Evolutionary conservation across 2,888 invertebrate species (phyloP).

Genomic region (Andrena chrysosceles): DNA sequence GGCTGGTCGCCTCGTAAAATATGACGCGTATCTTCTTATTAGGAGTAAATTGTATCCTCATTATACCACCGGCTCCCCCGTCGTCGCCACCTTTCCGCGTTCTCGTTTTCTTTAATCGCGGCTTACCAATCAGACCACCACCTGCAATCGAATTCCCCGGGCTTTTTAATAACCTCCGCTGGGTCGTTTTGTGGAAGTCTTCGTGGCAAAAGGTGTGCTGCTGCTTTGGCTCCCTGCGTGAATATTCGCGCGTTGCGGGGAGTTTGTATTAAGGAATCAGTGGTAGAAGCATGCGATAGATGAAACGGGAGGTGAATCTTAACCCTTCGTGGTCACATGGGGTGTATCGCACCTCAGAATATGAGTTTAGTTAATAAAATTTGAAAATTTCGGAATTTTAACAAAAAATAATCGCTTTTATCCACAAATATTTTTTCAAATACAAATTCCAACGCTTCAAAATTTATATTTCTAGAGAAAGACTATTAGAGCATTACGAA

Average conservation of each 20-base stretch:
- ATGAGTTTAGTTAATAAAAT: too few relatives aligned
- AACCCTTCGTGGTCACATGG: too few relatives aligned
- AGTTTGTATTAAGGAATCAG: too few relatives aligned
- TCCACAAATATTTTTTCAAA: too few relatives aligned
- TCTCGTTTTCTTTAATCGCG: constrained; percentile 56
- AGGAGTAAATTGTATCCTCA: constrained; percentile 83
- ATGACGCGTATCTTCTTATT: constrained; percentile 83
- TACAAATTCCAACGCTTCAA: too few relatives aligned
- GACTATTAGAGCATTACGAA: too few relatives aligned
- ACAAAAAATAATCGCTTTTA: too few relatives aligned
- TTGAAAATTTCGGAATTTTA: too few relatives aligned
- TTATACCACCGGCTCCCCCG: constrained; percentile 64
- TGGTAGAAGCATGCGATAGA: too few relatives aligned
- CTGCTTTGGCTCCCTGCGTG: neutral
- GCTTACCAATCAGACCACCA: constrained; percentile 41
- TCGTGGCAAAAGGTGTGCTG: neutral
- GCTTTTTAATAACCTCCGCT: constrained; percentile 28
- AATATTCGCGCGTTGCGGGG: neutral
- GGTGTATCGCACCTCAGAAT: too few relatives aligned
- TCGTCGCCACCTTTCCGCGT: constrained; percentile 19
- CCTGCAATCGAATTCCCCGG: constrained; percentile 27
- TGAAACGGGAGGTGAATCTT: too few relatives aligned
- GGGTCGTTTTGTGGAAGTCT: neutral
- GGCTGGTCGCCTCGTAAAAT: constrained; percentile 79
- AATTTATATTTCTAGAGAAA: too few relatives aligned